phyloP scores from a whole-genome alignment of 2,888 invertebrate species.

The Nasonia oneida region DNA sequence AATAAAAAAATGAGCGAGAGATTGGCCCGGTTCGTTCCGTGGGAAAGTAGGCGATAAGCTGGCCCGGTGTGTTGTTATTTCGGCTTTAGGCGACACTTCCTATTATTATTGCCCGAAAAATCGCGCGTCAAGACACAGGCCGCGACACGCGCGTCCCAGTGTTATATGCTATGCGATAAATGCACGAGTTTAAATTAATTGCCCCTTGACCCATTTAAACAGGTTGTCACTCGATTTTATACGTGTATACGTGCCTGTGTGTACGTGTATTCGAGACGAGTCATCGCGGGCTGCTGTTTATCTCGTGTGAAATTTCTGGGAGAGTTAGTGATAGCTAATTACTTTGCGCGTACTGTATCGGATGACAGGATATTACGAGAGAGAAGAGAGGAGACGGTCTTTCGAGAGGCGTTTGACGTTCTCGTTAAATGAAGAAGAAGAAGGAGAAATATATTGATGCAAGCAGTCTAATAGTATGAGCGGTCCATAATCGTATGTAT shows the following conservation, averaged over 20 bases:
- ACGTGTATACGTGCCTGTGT: not conserved
- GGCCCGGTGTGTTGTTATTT: slow-evolving; percentile 11
- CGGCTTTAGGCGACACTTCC: slow-evolving; percentile 28
- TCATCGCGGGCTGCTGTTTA: slow-evolving; percentile 13
- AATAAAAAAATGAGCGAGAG: slow-evolving; percentile 51
- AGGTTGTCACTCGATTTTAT: not conserved
- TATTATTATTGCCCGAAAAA: slow-evolving; percentile 31
- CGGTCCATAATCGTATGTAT: too few relatives aligned
- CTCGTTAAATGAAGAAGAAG: too few relatives aligned
- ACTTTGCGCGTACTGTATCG: not conserved
- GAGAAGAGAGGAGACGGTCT: not conserved
- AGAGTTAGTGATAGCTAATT: slow-evolving; percentile 39
- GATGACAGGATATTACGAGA: not conserved
- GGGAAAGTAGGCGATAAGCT: slow-evolving; percentile 68
- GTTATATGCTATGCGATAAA: not conserved
- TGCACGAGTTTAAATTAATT: slow-evolving; percentile 32
- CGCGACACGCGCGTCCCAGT: not conserved
- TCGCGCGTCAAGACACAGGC: slow-evolving; percentile 13
- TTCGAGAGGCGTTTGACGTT: too few relatives aligned
- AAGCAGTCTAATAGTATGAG: too few relatives aligned
- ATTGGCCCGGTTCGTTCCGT: slow-evolving; percentile 63
- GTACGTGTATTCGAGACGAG: not conserved
- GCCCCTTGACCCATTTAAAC: slow-evolving; percentile 51
- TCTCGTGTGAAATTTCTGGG: slow-evolving; percentile 57
- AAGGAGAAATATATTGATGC: too few relatives aligned